Conservation (phyloP, 2,113 vertebrate genomes). For the Pedionomus torquatus region DNA sequence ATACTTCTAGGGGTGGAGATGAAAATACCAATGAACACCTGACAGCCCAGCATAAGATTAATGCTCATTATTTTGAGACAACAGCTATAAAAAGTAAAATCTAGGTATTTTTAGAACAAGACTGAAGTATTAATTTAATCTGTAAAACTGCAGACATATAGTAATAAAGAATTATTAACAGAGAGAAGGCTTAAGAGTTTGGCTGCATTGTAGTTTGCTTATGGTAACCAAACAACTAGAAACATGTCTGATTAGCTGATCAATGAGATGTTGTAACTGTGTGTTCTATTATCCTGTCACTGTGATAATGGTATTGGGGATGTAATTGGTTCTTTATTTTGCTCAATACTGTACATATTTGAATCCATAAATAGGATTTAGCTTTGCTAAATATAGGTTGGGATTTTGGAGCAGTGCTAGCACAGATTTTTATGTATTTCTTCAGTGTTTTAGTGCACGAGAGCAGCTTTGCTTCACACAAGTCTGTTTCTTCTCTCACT, state of each 20-base stretch:
- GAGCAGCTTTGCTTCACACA: not conserved
- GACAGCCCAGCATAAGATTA: slow-evolving; percentile 14
- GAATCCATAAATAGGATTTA: slow-evolving; percentile 25
- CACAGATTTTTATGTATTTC: not conserved
- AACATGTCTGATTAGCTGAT: not conserved
- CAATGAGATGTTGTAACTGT: not conserved
- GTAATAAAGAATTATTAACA: slow-evolving; percentile 19
- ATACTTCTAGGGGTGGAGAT: not conserved
- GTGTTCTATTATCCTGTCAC: not conserved
- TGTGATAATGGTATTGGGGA: not conserved
- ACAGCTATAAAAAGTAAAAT: not conserved
- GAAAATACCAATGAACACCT: not conserved
- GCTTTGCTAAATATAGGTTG: not conserved
- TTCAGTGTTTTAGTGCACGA: slow-evolving; percentile 22
- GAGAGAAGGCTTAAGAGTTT: not conserved
- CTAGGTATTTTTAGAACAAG: not conserved
- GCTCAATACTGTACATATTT: not conserved
- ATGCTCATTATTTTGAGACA: not conserved
- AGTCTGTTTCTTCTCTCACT: not conserved
- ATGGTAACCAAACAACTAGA: not conserved
- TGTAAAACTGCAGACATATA: not conserved
- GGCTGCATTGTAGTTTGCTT: not conserved
- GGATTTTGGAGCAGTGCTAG: not conserved
- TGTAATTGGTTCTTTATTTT: not conserved
- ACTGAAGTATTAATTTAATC: not conserved